Percentiles rank a stretch among this genome's conserved stretches.
Conservation (phyloP, 1,140 invertebrate species). For the Rhynchophorus ferrugineus region DNA sequence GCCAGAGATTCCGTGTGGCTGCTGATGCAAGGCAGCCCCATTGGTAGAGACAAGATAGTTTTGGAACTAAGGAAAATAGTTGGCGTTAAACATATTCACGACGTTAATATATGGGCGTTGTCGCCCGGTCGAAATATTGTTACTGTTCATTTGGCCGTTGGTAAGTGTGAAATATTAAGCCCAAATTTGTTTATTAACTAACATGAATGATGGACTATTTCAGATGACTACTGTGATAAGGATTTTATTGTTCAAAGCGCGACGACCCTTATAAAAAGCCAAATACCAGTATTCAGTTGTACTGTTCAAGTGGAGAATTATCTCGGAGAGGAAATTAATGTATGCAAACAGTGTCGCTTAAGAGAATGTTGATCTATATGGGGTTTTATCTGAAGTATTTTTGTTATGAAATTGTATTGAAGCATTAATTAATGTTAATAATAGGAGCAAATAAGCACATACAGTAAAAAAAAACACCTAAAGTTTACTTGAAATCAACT, state of each 20-base stretch:
- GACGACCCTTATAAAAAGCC: slow-evolving; percentile 43
- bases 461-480: no score
- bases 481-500: no score
- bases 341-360: slow-evolving; percentile 30
- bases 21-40: slow-evolving; percentile 73
- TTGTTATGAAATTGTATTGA: no score
- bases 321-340: slow-evolving; percentile 29
- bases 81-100: slow-evolving; percentile 70
- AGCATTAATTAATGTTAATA: no score
- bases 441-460: no score
- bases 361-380: slow-evolving; percentile 18
- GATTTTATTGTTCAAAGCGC: slow-evolving; percentile 48
- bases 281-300: slow-evolving; percentile 51
- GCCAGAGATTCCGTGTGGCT: slow-evolving; percentile 67
- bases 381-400: background rate
- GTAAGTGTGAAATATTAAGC: slow-evolving; percentile 43
- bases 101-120: slow-evolving; percentile 72
- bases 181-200: background rate
- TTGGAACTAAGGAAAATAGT: slow-evolving; percentile 50
- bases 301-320: slow-evolving; percentile 56
- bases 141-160: slow-evolving; percentile 66
- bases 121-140: slow-evolving; percentile 64
- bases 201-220: slow-evolving; percentile 22
- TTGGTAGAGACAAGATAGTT: slow-evolving; percentile 48
- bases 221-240: slow-evolving; percentile 45